Evolutionary conservation across 2,888 invertebrate species (phyloP).

Genomic region (Rotaria socialis): DNA sequence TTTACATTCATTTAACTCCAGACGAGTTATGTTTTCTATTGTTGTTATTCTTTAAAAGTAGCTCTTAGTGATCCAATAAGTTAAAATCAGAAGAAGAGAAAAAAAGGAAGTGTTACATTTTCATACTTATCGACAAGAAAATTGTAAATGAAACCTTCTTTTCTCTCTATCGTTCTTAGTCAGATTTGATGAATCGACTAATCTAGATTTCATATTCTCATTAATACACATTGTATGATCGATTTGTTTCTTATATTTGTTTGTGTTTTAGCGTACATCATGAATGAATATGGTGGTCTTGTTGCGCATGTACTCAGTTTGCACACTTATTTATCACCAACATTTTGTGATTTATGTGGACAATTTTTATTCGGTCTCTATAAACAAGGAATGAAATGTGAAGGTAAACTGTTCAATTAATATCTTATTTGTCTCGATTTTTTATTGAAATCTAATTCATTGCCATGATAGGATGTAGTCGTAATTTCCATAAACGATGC

Average conservation of each 20-base stretch:
- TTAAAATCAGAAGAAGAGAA: neutral
- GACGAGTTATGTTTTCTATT: neutral
- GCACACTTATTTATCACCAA: conserved; percentile 66
- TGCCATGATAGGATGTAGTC: conserved; percentile 75
- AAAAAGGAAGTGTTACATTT: neutral
- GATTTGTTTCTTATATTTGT: neutral
- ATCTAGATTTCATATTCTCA: neutral
- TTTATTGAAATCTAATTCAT: neutral
- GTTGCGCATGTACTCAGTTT: conserved; percentile 12
- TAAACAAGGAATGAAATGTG: conserved; percentile 95
- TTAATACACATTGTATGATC: neutral
- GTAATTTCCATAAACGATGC: conserved; percentile 94
- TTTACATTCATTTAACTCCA: neutral
- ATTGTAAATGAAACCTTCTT: neutral
- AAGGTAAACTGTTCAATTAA: conserved; percentile 68
- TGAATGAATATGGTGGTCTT: neutral
- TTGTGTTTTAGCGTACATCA: neutral
- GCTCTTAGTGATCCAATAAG: neutral
- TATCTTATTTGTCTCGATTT: too few species aligned
- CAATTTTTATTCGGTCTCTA: conserved; percentile 98
- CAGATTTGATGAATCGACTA: neutral
- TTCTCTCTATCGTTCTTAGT: neutral
- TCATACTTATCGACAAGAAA: neutral
- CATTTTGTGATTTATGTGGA: conserved; percentile 99
- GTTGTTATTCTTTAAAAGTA: neutral